Evolutionary conservation across 53 echinoderm and acorn worm genomes (phyloP).

Genomic region (Luidia sarsii): DNA sequence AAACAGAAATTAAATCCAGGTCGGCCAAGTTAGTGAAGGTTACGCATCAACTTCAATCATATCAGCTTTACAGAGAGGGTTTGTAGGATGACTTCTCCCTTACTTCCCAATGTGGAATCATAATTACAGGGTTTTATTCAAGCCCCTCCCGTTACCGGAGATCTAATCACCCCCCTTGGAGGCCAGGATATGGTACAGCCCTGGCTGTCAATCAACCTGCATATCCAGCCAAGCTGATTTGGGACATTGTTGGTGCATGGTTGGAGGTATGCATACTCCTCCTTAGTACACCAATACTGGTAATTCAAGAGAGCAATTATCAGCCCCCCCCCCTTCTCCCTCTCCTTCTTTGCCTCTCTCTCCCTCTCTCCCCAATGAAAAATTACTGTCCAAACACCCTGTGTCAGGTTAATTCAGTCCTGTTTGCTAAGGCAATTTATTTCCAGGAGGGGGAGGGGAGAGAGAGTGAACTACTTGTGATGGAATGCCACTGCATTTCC

Average conservation of each 20-base stretch:
- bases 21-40: neutral
- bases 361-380: too few species aligned
- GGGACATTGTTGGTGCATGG: slow-evolving; percentile 60
- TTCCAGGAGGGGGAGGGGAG: slow-evolving; percentile 51
- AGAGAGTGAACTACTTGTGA: slow-evolving; percentile 19
- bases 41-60: neutral
- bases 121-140: too few species aligned
- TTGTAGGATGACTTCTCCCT: too few species aligned
- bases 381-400: slow-evolving; percentile 74
- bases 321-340: too few species aligned
- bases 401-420: slow-evolving; percentile 70
- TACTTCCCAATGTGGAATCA: too few species aligned
- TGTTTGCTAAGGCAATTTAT: slow-evolving; percentile 65
- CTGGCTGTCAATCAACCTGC: slow-evolving; percentile 50
- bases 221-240: slow-evolving; percentile 60
- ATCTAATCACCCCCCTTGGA: slow-evolving; percentile 16
- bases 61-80: too few species aligned
- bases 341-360: too few species aligned
- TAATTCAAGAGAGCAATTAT: slow-evolving; percentile 71
- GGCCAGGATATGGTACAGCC: slow-evolving; percentile 42
- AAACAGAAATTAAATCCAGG: too few species aligned
- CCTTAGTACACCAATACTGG: slow-evolving; percentile 61
- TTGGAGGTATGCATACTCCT: slow-evolving; percentile 57
- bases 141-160: neutral
- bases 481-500: slow-evolving; percentile 43